These are phyloP conservation scores for Endotricha flammealis DNA, from an alignment of 2,888 invertebrate genomes.

Conservation along the genomic window DNA sequence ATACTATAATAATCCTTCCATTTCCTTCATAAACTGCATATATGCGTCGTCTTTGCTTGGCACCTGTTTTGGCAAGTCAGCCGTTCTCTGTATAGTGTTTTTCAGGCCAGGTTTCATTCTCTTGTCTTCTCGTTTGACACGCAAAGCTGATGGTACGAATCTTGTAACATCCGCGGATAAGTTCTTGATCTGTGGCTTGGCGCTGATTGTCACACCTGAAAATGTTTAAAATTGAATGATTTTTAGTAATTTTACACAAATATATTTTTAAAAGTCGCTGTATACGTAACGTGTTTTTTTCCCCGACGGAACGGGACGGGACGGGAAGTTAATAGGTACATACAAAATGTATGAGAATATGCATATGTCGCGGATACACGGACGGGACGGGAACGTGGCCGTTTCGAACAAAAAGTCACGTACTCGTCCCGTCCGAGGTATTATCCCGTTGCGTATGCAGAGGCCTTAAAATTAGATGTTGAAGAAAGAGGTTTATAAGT, in stretches of 20 bases:
- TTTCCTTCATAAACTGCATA: conserved; percentile 98
- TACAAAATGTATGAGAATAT: no score
- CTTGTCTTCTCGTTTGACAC: conserved; percentile 92
- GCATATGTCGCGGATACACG: no score
- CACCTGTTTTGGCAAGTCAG: conserved; percentile 65
- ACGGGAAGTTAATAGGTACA: no score
- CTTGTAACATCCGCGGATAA: conserved; percentile 96
- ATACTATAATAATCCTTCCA: conserved; percentile 91
- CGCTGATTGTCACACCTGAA: conserved; percentile 91
- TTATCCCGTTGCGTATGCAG: no score
- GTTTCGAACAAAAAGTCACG: no score
- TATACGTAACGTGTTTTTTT: no score
- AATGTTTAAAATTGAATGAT: background rate
- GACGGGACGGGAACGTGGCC: no score
- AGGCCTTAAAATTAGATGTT: no score
- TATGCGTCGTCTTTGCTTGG: conserved; percentile 98
- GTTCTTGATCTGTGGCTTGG: conserved; percentile 97
- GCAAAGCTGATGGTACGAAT: conserved; percentile 94
- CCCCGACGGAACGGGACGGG: no score
- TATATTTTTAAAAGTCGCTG: no score
- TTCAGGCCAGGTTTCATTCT: conserved; percentile 77
- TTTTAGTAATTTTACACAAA: background rate
- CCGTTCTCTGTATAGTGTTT: conserved; percentile 72
- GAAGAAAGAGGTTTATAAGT: no score
- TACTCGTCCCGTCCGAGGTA: no score